Percentiles rank a stretch among this genome's conserved stretches.
These are phyloP conservation scores for Brachyistius frenatus DNA, from an alignment of 2,113 vertebrate species.

Conservation along the genomic window DNA sequence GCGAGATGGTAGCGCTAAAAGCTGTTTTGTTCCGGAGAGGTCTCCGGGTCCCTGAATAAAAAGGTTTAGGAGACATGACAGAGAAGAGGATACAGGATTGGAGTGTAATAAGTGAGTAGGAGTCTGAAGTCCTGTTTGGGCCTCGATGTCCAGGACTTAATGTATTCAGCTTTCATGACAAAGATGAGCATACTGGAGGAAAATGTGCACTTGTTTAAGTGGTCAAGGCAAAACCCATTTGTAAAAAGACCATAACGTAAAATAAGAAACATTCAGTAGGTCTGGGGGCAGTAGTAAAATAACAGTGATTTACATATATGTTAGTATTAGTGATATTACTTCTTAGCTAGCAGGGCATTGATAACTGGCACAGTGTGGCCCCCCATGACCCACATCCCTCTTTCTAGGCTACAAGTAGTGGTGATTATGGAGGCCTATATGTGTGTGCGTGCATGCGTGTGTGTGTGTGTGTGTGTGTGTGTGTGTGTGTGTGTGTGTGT, in stretches of 20 bases:
- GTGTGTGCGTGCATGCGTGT: slow-evolving; percentile 42
- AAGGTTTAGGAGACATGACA: slow-evolving; percentile 77
- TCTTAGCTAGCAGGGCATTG: slow-evolving; percentile 40
- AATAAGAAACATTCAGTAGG: slow-evolving; percentile 41
- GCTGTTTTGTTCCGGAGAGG: slow-evolving; percentile 82
- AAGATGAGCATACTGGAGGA: slow-evolving; percentile 55
- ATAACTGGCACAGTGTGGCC: slow-evolving; percentile 57
- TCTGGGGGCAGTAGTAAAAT: slow-evolving; percentile 37
- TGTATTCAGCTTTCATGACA: slow-evolving; percentile 62
- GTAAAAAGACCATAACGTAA: slow-evolving; percentile 6
- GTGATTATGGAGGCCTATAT: slow-evolving; percentile 53
- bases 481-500: slow-evolving; percentile 27
- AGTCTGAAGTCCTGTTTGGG: slow-evolving; percentile 75
- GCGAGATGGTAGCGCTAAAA: slow-evolving; percentile 75
- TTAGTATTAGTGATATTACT: slow-evolving; percentile 54
- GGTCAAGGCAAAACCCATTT: slow-evolving; percentile 37
- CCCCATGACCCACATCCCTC: slow-evolving; percentile 70
- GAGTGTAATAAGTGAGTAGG: slow-evolving; percentile 76
- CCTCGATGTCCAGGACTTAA: slow-evolving; percentile 66
- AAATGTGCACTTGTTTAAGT: slow-evolving; percentile 51
- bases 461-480: slow-evolving; percentile 29
- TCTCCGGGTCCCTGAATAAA: slow-evolving; percentile 80
- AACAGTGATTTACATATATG: slow-evolving; percentile 54
- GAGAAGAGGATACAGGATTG: slow-evolving; percentile 64
- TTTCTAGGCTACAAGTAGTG: slow-evolving; percentile 74